phyloP scores from a whole-genome alignment of 2,888 invertebrate species.

The Lasioglossum villosulum region DNA sequence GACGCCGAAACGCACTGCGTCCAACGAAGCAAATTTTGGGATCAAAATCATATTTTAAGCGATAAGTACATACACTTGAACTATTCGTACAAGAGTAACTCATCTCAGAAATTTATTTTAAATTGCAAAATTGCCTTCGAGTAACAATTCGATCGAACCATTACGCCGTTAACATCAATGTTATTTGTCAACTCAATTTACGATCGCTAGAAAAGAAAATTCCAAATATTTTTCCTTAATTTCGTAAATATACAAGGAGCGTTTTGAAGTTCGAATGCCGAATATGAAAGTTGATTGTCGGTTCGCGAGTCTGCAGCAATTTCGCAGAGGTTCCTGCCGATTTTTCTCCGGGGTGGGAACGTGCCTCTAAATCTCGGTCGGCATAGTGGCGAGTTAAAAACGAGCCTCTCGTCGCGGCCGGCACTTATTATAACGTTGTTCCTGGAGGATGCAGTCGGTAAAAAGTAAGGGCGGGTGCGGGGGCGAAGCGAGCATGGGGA shows the following conservation, averaged over 20 bases:
- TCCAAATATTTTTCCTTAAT: no score
- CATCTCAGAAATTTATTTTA: no score
- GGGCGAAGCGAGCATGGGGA: slow-evolving; percentile 33
- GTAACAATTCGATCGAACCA: no score
- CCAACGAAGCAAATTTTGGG: neutral
- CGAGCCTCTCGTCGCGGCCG: slow-evolving; percentile 47
- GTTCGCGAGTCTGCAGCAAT: slow-evolving; percentile 27
- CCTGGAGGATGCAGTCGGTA: slow-evolving; percentile 24
- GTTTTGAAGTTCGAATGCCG: no score
- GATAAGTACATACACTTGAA: neutral
- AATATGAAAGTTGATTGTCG: no score
- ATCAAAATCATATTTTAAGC: neutral
- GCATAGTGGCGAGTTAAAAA: slow-evolving; percentile 60
- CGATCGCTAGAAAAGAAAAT: no score
- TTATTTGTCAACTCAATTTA: no score
- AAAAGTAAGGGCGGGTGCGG: slow-evolving; percentile 36
- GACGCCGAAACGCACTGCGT: neutral
- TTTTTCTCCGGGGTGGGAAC: slow-evolving; percentile 29
- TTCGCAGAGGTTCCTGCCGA: slow-evolving; percentile 40
- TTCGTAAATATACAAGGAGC: no score
- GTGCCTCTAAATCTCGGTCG: slow-evolving; percentile 37
- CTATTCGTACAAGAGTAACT: no score
- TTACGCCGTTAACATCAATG: no score
- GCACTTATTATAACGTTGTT: slow-evolving; percentile 65
- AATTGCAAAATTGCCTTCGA: no score